Conservation (phyloP, 2,888 invertebrate genomes). For the Alviniconcha strummeri region DNA sequence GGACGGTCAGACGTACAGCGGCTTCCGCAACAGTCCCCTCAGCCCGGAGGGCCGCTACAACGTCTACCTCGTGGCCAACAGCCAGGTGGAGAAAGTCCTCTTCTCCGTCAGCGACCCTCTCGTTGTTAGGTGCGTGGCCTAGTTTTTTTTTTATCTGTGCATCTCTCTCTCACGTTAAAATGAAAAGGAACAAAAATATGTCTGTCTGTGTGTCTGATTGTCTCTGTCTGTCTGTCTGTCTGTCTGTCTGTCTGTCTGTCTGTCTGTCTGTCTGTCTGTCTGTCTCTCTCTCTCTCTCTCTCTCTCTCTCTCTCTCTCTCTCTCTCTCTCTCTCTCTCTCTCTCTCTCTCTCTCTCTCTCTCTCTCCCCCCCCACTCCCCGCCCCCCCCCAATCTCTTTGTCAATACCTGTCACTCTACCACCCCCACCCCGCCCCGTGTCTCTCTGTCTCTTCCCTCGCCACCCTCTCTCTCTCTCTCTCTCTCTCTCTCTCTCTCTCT, state of each 20-base stretch:
- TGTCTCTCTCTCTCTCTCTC: too few species aligned
- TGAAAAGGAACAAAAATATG: neutral
- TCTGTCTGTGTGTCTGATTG: neutral
- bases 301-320: too few species aligned
- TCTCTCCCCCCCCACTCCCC: too few species aligned
- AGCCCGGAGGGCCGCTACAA: constrained; percentile 79
- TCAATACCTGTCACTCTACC: too few species aligned
- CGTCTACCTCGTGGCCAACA: constrained; percentile 83
- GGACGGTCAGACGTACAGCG: constrained; percentile 83
- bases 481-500: neutral
- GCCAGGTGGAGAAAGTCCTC: constrained; percentile 80
- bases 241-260: neutral
- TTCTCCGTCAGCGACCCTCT: constrained; percentile 78
- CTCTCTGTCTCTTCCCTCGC: neutral
- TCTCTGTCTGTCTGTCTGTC: neutral
- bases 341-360: too few species aligned
- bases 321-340: too few species aligned
- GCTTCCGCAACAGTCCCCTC: constrained; percentile 85
- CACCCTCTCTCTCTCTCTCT: neutral
- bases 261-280: neutral
- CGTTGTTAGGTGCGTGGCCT: neutral
- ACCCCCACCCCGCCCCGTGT: too few species aligned
- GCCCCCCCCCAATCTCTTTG: too few species aligned
- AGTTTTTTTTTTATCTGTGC: neutral
- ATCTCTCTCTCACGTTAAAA: neutral